Evolutionary conservation across 2,797 vertebrate species (phyloP).

Genomic region (Sebastes oblongus): DNA sequence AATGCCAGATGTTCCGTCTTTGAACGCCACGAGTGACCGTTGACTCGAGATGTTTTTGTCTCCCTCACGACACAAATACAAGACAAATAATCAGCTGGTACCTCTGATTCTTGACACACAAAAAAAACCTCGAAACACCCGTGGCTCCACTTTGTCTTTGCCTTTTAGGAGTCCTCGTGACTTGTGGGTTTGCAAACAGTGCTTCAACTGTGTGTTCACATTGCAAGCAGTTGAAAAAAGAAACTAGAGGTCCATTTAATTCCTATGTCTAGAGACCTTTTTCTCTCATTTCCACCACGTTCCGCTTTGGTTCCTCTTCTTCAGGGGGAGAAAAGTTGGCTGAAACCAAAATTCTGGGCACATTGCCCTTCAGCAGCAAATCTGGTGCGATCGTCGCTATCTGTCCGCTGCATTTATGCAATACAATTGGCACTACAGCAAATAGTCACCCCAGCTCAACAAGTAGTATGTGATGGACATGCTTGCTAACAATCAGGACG

Average conservation of each 20-base stretch:
- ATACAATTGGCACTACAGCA: slow-evolving; percentile 1
- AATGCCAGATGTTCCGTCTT: slow-evolving; percentile 62
- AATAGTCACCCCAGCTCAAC: slow-evolving; percentile 6
- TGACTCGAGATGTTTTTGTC: slow-evolving; percentile 7
- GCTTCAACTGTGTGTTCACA: slow-evolving; percentile 32
- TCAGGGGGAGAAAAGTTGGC: neutral
- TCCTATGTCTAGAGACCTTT: neutral
- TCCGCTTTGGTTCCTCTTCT: slow-evolving; percentile 31
- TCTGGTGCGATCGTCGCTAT: neutral
- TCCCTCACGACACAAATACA: slow-evolving; percentile 2
- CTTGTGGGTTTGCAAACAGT: slow-evolving; percentile 25
- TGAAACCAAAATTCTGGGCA: neutral
- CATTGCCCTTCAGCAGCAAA: slow-evolving; percentile 28
- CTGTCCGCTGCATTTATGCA: neutral
- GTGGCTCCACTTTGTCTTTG: neutral
- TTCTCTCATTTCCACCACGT: slow-evolving; percentile 15
- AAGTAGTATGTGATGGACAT: slow-evolving; percentile 13
- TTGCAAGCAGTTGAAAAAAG: slow-evolving; percentile 39
- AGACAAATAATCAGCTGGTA: slow-evolving; percentile 15
- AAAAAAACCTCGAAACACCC: neutral
- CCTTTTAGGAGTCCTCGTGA: slow-evolving; percentile 9
- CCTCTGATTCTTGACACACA: slow-evolving; percentile 14
- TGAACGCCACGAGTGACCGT: slow-evolving; percentile 46
- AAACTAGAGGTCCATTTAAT: slow-evolving; percentile 36
- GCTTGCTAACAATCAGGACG: slow-evolving; percentile 28